A percentile compares a stretch with the other conserved stretches of the same genome.
These are phyloP conservation scores for Drosophila lutescens DNA, from an alignment of 2,888 invertebrate species.

Conservation along the genomic window DNA sequence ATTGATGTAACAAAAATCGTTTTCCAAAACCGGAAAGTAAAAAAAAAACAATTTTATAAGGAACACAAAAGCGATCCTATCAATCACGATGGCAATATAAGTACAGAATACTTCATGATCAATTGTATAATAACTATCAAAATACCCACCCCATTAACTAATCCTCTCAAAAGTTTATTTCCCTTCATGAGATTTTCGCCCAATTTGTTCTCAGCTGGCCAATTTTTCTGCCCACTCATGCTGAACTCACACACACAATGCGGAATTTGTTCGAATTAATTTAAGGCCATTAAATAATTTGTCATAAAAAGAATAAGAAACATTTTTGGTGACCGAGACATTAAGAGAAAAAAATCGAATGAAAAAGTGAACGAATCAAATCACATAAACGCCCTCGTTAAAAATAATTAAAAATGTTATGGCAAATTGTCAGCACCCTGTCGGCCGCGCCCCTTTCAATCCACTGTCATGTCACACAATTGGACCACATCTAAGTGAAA, in stretches of 20 bases:
- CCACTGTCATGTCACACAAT: conserved; percentile 67
- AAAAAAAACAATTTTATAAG: too few relatives aligned
- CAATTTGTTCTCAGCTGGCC: conserved; percentile 27
- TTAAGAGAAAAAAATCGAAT: conserved; percentile 3
- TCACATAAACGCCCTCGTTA: conserved; percentile 78
- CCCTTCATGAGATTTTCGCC: conserved; percentile 20
- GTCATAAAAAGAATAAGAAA: conserved; percentile 63
- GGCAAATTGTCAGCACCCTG: conserved; percentile 76
- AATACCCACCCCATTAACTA: conserved; percentile 31
- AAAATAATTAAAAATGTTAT: conserved; percentile 76
- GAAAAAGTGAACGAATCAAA: conserved; percentile 40
- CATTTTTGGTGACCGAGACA: conserved; percentile 39
- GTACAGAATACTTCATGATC: conserved; percentile 13
- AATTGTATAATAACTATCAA: conserved; percentile 21
- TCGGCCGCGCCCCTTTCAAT: conserved; percentile 8
- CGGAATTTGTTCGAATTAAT: conserved; percentile 61
- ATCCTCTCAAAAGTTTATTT: conserved; percentile 25
- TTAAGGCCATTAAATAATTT: conserved; percentile 76
- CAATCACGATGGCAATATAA: conserved; percentile 1
- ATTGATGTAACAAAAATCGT: neutral
- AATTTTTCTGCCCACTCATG: conserved; percentile 62
- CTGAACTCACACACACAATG: conserved; percentile 29
- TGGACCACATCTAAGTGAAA: conserved; percentile 66
- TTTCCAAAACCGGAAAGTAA: too few relatives aligned
- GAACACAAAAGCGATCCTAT: neutral